phyloP scores from a whole-genome alignment of 1,140 invertebrate species.

The Phthorimaea operculella region DNA sequence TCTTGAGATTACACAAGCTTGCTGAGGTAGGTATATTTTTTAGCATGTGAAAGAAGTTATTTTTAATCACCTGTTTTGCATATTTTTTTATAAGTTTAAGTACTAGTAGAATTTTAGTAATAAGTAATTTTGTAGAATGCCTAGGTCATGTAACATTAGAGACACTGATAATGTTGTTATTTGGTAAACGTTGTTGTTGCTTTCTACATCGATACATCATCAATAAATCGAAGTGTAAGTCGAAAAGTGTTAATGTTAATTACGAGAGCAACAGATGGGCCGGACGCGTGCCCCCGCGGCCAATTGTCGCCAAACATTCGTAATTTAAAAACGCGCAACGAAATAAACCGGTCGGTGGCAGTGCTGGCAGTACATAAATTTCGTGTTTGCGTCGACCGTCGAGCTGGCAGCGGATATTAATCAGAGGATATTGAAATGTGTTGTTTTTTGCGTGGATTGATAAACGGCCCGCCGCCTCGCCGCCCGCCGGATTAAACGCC shows the following conservation, averaged over 20 bases:
- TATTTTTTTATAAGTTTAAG: too few species aligned
- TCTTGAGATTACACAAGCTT: too few species aligned
- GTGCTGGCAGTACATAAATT: slow-evolving; percentile 64
- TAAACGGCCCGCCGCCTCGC: slow-evolving; percentile 46
- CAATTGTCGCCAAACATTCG: slow-evolving; percentile 64
- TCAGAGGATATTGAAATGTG: slow-evolving; percentile 68
- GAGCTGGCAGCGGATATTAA: slow-evolving; percentile 65
- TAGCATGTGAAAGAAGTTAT: too few species aligned
- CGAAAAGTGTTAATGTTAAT: slow-evolving; percentile 40
- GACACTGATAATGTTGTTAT: too few species aligned
- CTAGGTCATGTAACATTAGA: too few species aligned
- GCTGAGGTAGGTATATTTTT: too few species aligned
- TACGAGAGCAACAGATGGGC: slow-evolving; percentile 57
- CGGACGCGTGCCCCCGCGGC: slow-evolving; percentile 43
- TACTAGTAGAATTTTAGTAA: too few species aligned
- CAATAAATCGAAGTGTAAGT: too few species aligned
- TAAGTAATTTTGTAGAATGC: too few species aligned
- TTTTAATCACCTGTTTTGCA: too few species aligned
- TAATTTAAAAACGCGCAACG: slow-evolving; percentile 66
- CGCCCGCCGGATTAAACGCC: slow-evolving; percentile 27
- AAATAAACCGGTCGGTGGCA: slow-evolving; percentile 63
- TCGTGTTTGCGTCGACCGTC: slow-evolving; percentile 60
- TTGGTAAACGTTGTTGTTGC: too few species aligned
- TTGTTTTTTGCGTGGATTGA: slow-evolving; percentile 65
- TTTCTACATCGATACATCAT: too few species aligned